Evolutionary conservation across 2,113 vertebrate species (phyloP).

Genomic region (Macquaria ambigua): DNA sequence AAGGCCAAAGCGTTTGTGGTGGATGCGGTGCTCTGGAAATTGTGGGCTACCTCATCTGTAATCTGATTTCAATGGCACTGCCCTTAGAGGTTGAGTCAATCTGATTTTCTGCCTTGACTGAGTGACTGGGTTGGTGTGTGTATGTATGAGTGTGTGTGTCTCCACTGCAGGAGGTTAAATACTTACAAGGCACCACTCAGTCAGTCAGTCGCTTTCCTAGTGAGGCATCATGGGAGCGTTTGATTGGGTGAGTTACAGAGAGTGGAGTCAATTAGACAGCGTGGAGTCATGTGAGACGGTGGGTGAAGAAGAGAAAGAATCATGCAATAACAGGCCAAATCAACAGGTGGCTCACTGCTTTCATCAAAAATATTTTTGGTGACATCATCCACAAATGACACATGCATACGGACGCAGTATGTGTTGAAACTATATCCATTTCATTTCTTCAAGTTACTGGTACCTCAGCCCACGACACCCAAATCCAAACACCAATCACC

Average conservation of each 20-base stretch:
- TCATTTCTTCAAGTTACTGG: slow-evolving; percentile 24
- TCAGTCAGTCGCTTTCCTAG: slow-evolving; percentile 68
- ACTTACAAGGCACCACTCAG: slow-evolving; percentile 80
- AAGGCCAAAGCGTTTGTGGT: slow-evolving; percentile 82
- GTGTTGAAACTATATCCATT: slow-evolving; percentile 27
- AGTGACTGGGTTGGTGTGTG: slow-evolving; percentile 69
- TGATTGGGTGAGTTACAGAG: slow-evolving; percentile 73
- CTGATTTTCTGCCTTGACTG: slow-evolving; percentile 80
- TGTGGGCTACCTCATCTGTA: slow-evolving; percentile 76
- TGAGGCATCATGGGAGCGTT: slow-evolving; percentile 75
- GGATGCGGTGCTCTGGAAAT: slow-evolving; percentile 76
- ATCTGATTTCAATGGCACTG: slow-evolving; percentile 84
- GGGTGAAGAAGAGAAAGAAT: slow-evolving; percentile 28
- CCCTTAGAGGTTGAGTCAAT: slow-evolving; percentile 83
- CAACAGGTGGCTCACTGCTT: slow-evolving; percentile 65
- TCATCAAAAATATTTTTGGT: slow-evolving; percentile 24
- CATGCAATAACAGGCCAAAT: slow-evolving; percentile 16
- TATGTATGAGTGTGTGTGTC: slow-evolving; percentile 39
- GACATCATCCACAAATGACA: slow-evolving; percentile 28
- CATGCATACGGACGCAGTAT: neutral
- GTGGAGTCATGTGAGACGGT: slow-evolving; percentile 71
- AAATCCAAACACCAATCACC: slow-evolving; percentile 63
- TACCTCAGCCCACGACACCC: neutral
- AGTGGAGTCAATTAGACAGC: slow-evolving; percentile 76
- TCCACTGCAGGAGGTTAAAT: slow-evolving; percentile 76